Base-by-base conservation (phyloP, 1,140 invertebrate species). In the Meteorus sp. region DNA sequence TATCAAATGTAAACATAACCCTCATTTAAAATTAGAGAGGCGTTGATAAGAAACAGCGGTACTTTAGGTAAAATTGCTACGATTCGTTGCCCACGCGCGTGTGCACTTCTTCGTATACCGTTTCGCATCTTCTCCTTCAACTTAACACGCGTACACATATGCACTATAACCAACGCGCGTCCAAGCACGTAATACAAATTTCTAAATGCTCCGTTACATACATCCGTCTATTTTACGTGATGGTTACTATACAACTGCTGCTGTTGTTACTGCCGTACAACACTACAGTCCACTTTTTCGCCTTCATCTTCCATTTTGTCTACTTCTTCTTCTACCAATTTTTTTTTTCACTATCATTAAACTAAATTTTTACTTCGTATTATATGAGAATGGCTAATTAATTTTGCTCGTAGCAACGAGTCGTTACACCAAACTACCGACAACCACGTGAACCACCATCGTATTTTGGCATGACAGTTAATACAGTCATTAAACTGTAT, bases 171-270 rank as follows among this genome's bases (percentile, higher is more conserved):
- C 35, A n/a, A 29, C 27, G 25, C 3, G 56, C 48, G 48, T 59
- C 23, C 48, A 29, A 59, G 48, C 48, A 59, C 56, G 56, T 52
- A 59, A 59, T 59, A 59, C 56, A 59, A 41, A 59, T 59, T 59
- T 59, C 56, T 59, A 59, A 59, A 59, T 59, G 48, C 56, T 59
- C 56, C 56, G 56, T 59, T 59, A 59, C 48, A 52, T 45, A 59
- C 56, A 59, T 59, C 56, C 48, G 56, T 59, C 50, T 31, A 17
- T 33, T 33, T 33, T 35, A 22, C 27, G 27, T 31, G 11, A 23
- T 19, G 23, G 11, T 17, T 29, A 29, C 27, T 29, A 29, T n/a
- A n/a, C n/a, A n/a, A n/a, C n/a, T n/a, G n/a, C n/a, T n/a, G n/a
- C n/a, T n/a, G n/a, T n/a, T n/a, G n/a, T 45, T 45, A 5, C 43